Conservation (phyloP, 2,113 vertebrate species). For the Phrynosoma blainvillii region DNA sequence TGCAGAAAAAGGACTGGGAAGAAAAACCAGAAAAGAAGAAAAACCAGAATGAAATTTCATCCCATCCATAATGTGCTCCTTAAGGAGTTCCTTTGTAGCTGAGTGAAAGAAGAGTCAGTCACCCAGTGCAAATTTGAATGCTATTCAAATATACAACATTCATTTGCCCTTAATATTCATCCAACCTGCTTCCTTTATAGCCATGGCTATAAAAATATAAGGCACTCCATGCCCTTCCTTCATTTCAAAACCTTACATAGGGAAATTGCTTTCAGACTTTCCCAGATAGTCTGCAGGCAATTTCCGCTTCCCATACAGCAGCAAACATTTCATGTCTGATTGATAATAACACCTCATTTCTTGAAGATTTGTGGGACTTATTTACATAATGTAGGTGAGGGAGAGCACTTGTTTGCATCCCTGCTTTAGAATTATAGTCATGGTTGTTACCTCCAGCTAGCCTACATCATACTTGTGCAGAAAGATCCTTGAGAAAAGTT, state of each 20-base stretch:
- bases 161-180: conserved; percentile 6
- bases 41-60: neutral
- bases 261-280: conserved; percentile 12
- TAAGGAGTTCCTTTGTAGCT: neutral
- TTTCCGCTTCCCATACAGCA: conserved; percentile 30
- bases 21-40: too few species aligned
- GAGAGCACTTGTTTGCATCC: conserved; percentile 34
- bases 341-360: conserved; percentile 57
- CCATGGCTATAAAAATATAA: conserved; percentile 1
- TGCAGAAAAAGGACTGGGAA: neutral
- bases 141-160: neutral
- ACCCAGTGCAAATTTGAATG: neutral
- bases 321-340: conserved; percentile 64
- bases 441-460: neutral
- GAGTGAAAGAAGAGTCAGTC: neutral
- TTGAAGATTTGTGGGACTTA: conserved; percentile 47
- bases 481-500: fast-evolving
- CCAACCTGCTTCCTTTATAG: conserved; percentile 9
- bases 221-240: conserved; percentile 35
- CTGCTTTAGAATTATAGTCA: neutral
- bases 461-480: neutral
- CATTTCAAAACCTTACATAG: conserved; percentile 32
- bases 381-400: conserved; percentile 36
- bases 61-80: neutral
- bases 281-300: conserved; percentile 46